A percentile compares a stretch with the other conserved stretches of the same genome.
These are phyloP conservation scores for Corythornis leucogaster DNA, from an alignment of 2,797 vertebrate species.

Conservation along the genomic window DNA sequence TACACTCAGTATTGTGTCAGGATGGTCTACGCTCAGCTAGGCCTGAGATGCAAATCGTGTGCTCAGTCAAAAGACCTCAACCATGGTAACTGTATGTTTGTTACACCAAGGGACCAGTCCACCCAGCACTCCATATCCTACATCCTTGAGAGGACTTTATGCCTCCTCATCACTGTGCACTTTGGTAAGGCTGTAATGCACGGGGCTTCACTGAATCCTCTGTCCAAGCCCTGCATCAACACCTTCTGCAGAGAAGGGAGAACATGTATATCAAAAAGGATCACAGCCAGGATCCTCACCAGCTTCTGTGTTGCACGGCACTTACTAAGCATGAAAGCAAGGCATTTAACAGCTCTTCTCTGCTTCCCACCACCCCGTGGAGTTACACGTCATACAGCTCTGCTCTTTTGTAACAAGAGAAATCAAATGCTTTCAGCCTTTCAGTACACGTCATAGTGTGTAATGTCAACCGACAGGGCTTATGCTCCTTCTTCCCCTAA, in stretches of 20 bases:
- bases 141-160: neutral
- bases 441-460: neutral
- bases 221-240: neutral
- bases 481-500: neutral
- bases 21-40: neutral
- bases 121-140: neutral
- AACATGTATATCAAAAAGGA: fast-evolving
- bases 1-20: neutral
- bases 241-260: neutral
- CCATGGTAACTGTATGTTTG: fast-evolving
- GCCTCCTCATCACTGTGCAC: neutral
- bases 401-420: neutral
- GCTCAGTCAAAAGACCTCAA: neutral
- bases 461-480: neutral
- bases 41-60: fast-evolving
- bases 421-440: slow-evolving; percentile 15
- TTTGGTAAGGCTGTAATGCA: fast-evolving
- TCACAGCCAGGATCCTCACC: neutral
- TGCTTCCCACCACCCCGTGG: neutral
- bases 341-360: neutral
- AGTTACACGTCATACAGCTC: neutral
- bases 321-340: neutral
- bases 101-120: fast-evolving
- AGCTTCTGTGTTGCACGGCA: neutral
- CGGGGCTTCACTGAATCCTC: neutral